phyloP scores from a whole-genome alignment of 2,797 vertebrate genomes.

The Phataginus tricuspis region DNA sequence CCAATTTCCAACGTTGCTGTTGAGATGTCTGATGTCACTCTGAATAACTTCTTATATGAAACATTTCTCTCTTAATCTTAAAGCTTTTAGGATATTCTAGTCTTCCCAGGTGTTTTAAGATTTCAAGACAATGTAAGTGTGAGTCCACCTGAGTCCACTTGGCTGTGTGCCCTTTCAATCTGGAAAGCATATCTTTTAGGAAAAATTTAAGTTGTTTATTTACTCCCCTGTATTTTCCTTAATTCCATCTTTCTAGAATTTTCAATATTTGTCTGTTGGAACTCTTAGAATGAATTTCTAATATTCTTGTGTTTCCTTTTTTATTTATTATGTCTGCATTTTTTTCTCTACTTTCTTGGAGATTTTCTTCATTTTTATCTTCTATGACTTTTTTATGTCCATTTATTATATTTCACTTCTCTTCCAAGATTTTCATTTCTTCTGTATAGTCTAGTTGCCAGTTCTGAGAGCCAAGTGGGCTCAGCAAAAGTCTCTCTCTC shows the following conservation, averaged over 20 bases:
- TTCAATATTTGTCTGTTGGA: background rate
- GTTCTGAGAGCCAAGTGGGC: background rate
- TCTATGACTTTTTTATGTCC: background rate
- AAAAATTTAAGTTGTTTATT: background rate
- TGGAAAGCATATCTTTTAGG: background rate
- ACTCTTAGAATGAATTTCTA: background rate
- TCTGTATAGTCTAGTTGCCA: background rate
- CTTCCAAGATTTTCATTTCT: background rate
- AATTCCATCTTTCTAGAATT: background rate
- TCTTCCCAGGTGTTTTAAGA: background rate
- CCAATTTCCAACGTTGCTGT: background rate
- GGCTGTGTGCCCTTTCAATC: background rate
- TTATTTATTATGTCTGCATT: background rate
- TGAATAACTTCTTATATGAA: background rate
- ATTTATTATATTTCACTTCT: conserved; percentile 32
- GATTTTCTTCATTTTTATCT: background rate
- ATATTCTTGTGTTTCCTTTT: background rate
- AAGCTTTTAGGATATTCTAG: background rate
- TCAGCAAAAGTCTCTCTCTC: background rate
- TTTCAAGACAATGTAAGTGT: background rate
- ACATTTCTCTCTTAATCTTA: background rate
- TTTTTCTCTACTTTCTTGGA: background rate
- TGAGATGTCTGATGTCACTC: background rate
- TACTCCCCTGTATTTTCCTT: background rate
- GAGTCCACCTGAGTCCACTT: background rate